These are phyloP conservation scores for Anoplophora glabripennis DNA, from an alignment of 1,140 invertebrate species.

Conservation along the genomic window DNA sequence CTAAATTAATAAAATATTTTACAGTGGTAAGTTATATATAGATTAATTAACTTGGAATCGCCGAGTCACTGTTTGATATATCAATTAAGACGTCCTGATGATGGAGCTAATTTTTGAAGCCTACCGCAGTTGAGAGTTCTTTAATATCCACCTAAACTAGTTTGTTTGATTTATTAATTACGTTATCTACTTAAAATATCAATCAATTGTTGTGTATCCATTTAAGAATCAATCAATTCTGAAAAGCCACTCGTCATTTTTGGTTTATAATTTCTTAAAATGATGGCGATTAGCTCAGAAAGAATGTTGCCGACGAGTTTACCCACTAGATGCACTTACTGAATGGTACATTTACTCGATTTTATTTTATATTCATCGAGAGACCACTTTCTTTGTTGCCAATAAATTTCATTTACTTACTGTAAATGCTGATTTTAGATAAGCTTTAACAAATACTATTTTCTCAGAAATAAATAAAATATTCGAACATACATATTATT, in stretches of 20 bases:
- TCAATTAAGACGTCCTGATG: slow-evolving; percentile 18
- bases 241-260: neutral
- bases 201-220: neutral
- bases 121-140: slow-evolving; percentile 15
- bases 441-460: too few relatives aligned
- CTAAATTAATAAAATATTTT: slow-evolving; percentile 13
- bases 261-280: neutral
- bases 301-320: neutral
- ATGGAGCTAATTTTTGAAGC: slow-evolving; percentile 18
- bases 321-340: slow-evolving; percentile 11
- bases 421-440: too few relatives aligned
- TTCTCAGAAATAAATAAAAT: too few relatives aligned
- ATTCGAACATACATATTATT: too few relatives aligned
- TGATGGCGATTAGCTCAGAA: neutral
- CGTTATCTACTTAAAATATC: slow-evolving; percentile 17
- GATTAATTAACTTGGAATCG: slow-evolving; percentile 21
- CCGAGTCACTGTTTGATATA: slow-evolving; percentile 21
- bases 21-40: slow-evolving; percentile 6
- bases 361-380: too few relatives aligned
- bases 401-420: too few relatives aligned
- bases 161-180: slow-evolving; percentile 19
- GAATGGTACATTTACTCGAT: too few relatives aligned
- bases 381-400: too few relatives aligned
- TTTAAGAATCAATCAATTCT: slow-evolving; percentile 7
- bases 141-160: slow-evolving; percentile 8